A percentile compares a stretch with the other conserved stretches of the same genome.
Conservation (phyloP, 2,113 vertebrate species). For the Chaetorhynchus papuensis region DNA sequence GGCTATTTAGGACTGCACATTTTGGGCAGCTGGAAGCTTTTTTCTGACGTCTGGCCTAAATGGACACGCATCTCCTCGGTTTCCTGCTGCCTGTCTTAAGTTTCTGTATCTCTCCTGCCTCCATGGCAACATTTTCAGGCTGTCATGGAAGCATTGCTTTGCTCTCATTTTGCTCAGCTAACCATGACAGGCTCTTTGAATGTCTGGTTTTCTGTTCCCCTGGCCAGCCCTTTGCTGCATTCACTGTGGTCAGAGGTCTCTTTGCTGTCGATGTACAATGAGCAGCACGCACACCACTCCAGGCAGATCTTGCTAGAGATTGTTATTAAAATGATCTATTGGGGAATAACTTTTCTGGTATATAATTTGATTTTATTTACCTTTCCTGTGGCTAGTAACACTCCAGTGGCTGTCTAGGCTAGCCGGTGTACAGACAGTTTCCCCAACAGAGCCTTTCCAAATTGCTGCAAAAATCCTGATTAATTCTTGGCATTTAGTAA, state of each 20-base stretch:
- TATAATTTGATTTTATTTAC: background rate
- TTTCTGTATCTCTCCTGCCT: slow-evolving; percentile 13
- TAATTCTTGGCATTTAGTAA: background rate
- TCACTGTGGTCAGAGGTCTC: background rate
- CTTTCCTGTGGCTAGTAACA: background rate
- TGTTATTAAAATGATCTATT: background rate
- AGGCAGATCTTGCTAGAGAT: background rate
- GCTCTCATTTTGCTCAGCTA: slow-evolving; percentile 24
- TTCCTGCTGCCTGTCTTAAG: background rate
- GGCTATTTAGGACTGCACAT: background rate
- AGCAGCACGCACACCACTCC: background rate
- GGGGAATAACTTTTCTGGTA: background rate
- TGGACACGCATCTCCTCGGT: background rate
- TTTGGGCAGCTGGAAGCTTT: background rate
- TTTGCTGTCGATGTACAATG: background rate
- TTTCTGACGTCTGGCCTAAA: background rate
- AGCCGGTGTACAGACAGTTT: background rate
- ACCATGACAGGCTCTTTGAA: background rate
- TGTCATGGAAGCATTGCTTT: background rate
- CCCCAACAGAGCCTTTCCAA: background rate
- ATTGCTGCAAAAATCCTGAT: background rate
- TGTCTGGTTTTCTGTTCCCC: background rate
- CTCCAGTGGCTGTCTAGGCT: background rate
- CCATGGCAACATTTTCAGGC: slow-evolving; percentile 23
- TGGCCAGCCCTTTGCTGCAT: background rate